Conservation (phyloP, 2,113 vertebrate genomes). For the Arvicanthis niloticus region DNA sequence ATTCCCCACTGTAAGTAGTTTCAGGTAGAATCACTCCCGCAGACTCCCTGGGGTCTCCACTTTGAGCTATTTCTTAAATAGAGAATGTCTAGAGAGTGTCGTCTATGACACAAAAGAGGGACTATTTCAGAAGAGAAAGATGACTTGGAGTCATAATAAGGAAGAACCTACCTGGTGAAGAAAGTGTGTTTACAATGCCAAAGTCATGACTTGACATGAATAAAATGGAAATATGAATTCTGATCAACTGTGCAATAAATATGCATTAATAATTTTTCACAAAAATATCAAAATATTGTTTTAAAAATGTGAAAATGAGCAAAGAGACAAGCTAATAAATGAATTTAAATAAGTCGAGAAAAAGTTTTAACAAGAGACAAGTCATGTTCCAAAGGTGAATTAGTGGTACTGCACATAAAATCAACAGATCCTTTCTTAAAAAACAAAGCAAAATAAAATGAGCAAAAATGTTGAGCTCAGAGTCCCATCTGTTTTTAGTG, state of each 20-base stretch:
- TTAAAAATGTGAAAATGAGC: not conserved
- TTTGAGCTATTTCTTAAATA: not conserved
- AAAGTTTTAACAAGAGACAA: not conserved
- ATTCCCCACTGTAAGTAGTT: too few relatives aligned
- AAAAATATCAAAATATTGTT: not conserved
- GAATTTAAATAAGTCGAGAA: not conserved
- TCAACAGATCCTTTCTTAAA: not conserved
- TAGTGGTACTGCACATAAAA: not conserved
- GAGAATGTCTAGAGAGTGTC: too few relatives aligned
- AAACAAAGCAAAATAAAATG: not conserved
- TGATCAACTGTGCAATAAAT: not conserved
- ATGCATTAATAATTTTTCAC: not conserved
- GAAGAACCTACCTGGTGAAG: not conserved
- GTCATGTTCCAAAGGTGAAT: not conserved
- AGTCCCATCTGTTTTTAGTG: not conserved
- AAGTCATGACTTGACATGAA: not conserved
- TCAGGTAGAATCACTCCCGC: too few relatives aligned
- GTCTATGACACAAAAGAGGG: too few relatives aligned
- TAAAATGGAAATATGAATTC: not conserved
- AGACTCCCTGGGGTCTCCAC: too few relatives aligned
- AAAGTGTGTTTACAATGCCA: not conserved
- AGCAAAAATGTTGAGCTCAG: not conserved
- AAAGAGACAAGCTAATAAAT: not conserved
- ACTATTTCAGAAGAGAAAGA: not conserved
- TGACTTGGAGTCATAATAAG: not conserved